A percentile compares a stretch with the other conserved stretches of the same genome.
phyloP scores from a whole-genome alignment of 2,797 vertebrate genomes.

The Spea hammondii region DNA sequence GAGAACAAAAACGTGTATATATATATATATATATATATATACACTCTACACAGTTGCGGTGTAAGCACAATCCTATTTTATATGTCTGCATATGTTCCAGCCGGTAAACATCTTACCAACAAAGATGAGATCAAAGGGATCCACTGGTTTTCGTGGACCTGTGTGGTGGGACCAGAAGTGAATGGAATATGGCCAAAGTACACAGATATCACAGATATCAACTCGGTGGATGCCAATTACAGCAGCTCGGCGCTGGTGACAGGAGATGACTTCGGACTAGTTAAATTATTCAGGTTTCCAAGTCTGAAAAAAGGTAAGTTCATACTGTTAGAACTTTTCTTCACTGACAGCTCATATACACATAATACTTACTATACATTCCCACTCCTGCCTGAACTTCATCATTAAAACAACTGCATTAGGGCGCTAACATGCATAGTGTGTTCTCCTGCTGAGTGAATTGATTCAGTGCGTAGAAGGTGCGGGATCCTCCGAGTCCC shows the following conservation, averaged over 20 bases:
- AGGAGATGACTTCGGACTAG: conserved; percentile 88
- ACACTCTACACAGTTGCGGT: too few species aligned
- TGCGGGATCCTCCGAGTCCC: background rate
- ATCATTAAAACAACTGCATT: too few species aligned
- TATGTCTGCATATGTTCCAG: conserved; percentile 64
- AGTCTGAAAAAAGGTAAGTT: conserved; percentile 86
- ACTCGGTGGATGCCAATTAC: conserved; percentile 94
- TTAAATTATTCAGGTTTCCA: conserved; percentile 90
- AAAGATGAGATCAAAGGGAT: conserved; percentile 90
- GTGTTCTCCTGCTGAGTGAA: too few species aligned
- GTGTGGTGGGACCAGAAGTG: conserved; percentile 87
- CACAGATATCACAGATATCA: conserved; percentile 78
- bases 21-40: too few species aligned
- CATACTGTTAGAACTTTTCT: background rate
- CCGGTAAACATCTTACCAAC: conserved; percentile 80
- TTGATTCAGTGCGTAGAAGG: too few species aligned
- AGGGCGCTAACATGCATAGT: too few species aligned
- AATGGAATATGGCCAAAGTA: conserved; percentile 95
- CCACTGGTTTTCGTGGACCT: conserved; percentile 92
- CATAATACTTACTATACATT: too few species aligned
- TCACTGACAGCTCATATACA: too few species aligned
- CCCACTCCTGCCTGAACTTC: too few species aligned
- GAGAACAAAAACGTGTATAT: too few species aligned
- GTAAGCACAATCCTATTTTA: too few species aligned
- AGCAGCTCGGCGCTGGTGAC: conserved; percentile 82